Conservation (phyloP, 1,140 invertebrate genomes). For the Armadillidium nasatum region DNA sequence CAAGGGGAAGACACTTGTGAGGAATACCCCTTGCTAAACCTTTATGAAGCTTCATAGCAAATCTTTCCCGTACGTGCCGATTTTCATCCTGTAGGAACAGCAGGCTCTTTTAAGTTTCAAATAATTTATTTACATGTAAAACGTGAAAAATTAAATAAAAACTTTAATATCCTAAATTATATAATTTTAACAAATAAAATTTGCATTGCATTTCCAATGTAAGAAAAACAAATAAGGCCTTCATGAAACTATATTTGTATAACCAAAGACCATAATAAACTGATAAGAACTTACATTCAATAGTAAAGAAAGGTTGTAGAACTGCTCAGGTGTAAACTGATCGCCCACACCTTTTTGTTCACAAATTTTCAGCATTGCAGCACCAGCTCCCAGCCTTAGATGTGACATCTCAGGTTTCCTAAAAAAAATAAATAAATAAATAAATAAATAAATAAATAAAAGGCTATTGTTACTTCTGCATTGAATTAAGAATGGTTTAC, state of each 20-base stretch:
- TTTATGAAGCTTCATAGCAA: constrained; percentile 87
- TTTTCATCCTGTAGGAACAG: constrained; percentile 67
- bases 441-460: neutral
- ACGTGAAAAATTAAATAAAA: no score
- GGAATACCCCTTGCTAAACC: constrained; percentile 45
- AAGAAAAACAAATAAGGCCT: neutral
- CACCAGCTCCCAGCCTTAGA: constrained; percentile 81
- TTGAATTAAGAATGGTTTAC: neutral
- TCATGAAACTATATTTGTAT: neutral
- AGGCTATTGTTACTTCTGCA: neutral
- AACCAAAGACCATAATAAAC: no score
- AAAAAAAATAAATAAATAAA: constrained; percentile 45
- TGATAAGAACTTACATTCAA: constrained; percentile 64
- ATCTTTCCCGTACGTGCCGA: constrained; percentile 80
- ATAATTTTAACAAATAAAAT: no score
- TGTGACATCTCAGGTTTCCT: constrained; percentile 89
- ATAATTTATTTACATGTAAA: no score
- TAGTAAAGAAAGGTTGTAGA: constrained; percentile 83
- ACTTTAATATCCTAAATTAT: no score
- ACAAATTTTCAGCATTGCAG: constrained; percentile 92
- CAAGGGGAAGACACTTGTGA: constrained; percentile 71
- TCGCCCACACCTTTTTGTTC: constrained; percentile 93
- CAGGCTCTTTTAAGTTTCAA: neutral
- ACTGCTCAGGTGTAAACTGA: constrained; percentile 88
- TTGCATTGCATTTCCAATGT: no score